Conservation (phyloP, 2,888 invertebrate genomes). For the Microchrysa polita region DNA sequence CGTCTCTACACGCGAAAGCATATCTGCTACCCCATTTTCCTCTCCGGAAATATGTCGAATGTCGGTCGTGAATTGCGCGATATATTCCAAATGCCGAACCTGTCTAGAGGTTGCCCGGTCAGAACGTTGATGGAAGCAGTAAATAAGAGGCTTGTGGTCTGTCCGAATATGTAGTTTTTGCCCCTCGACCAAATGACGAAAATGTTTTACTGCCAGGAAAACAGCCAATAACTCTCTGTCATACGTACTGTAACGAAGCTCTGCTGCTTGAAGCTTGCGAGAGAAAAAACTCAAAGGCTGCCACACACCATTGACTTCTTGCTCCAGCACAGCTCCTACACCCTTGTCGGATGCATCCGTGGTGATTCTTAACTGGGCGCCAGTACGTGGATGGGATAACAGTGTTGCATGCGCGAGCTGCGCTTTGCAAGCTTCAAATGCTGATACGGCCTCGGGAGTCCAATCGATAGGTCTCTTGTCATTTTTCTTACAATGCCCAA, state of each 20-base stretch:
- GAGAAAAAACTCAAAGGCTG: conserved; percentile 31
- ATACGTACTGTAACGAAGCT: conserved; percentile 15
- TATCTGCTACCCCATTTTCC: neutral
- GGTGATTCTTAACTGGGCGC: no score
- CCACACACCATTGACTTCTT: no score
- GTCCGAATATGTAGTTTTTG: no score
- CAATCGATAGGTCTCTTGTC: no score
- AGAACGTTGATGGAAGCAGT: neutral
- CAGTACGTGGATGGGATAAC: no score
- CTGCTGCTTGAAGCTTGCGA: conserved; percentile 16
- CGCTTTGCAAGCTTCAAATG: conserved; percentile 44
- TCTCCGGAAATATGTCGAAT: neutral
- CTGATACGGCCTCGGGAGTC: no score
- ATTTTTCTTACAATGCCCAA: conserved; percentile 47
- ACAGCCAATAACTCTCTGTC: conserved; percentile 38
- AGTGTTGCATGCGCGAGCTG: conserved; percentile 34
- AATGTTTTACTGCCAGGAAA: conserved; percentile 32
- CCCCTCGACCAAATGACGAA: no score
- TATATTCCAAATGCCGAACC: neutral
- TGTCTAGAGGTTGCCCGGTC: neutral
- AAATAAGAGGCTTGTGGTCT: neutral
- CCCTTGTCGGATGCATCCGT: conserved; percentile 42
- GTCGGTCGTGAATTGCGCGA: neutral
- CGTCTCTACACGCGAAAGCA: neutral
- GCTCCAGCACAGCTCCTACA: conserved; percentile 33